Conservation (phyloP, 2,888 invertebrate species). For the Cyaniris semiargus region DNA sequence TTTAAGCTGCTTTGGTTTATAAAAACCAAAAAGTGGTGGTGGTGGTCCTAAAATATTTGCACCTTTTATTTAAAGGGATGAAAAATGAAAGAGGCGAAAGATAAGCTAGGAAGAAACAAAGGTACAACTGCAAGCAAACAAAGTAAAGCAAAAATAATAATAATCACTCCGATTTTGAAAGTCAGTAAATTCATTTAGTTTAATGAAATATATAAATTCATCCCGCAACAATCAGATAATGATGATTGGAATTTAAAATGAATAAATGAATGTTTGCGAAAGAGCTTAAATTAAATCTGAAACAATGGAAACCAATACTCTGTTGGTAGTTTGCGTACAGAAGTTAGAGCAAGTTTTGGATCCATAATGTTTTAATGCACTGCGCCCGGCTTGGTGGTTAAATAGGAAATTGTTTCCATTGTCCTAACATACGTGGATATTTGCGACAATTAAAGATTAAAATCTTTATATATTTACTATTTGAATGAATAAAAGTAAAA, state of each 20-base stretch:
- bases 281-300: conserved; percentile 41
- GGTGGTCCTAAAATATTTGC: too few species aligned
- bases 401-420: conserved; percentile 52
- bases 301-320: conserved; percentile 41
- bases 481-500: too few species aligned
- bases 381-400: conserved; percentile 55
- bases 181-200: background rate
- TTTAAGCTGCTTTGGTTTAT: too few species aligned
- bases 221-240: background rate
- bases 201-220: background rate
- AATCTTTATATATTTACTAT: too few species aligned
- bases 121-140: background rate
- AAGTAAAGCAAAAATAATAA: background rate
- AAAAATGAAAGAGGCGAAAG: background rate
- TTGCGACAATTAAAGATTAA: background rate
- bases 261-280: conserved; percentile 31
- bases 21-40: too few species aligned
- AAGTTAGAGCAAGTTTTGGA: conserved; percentile 58
- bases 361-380: conserved; percentile 69
- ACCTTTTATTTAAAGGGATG: too few species aligned
- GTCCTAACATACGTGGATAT: background rate
- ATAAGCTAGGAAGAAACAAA: background rate
- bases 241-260: conserved; percentile 3
- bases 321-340: conserved; percentile 48
- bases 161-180: background rate